Evolutionary conservation across 2,113 vertebrate genomes (phyloP).

Genomic region (Turnix velox): DNA sequence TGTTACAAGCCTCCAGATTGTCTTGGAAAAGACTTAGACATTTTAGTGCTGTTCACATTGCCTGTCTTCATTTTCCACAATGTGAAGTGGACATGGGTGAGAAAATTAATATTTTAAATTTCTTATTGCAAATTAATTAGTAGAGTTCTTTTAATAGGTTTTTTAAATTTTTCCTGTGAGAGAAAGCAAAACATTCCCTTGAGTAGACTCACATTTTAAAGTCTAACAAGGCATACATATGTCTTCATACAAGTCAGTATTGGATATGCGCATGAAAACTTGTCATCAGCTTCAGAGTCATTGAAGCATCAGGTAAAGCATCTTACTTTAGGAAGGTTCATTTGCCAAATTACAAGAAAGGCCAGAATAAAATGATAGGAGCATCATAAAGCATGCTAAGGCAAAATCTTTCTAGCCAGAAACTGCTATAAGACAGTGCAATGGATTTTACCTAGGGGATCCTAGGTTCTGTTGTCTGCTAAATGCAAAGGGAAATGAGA

Average conservation of each 20-base stretch:
- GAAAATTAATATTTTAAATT: neutral
- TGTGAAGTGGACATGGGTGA: neutral
- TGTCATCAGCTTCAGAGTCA: neutral
- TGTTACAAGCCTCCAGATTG: neutral
- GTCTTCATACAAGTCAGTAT: accelerated
- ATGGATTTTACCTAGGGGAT: neutral
- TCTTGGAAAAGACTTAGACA: neutral
- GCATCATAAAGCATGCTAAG: accelerated
- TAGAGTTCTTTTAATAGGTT: neutral
- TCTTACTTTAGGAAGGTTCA: neutral
- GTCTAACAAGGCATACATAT: neutral
- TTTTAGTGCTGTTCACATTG: neutral
- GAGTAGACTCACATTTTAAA: neutral
- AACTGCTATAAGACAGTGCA: neutral
- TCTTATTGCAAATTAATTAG: neutral
- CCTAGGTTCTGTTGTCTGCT: neutral
- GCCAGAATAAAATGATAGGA: neutral
- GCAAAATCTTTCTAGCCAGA: neutral
- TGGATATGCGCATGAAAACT: neutral
- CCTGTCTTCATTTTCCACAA: neutral
- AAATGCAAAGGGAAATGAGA: neutral
- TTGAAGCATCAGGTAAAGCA: neutral
- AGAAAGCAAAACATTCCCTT: neutral
- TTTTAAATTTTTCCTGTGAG: neutral
- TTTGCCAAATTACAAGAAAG: neutral